Percentiles rank a stretch among this genome's conserved stretches.
Evolutionary conservation across 2,888 invertebrate species (phyloP).

Genomic region (Neelides folsomi): DNA sequence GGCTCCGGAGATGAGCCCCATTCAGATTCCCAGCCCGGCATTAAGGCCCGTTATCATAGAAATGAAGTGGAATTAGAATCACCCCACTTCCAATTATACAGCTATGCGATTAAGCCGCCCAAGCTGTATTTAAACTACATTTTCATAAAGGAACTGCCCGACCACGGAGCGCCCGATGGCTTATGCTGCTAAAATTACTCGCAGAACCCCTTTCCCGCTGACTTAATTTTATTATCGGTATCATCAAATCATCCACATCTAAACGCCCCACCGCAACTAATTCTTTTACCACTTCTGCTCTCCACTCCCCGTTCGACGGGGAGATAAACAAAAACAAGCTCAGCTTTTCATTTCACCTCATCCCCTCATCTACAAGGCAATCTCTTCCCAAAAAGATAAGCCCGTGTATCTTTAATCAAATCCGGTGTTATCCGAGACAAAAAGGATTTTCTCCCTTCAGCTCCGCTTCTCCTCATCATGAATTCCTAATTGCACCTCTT

Average conservation of each 20-base stretch:
- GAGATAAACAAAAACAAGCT: too few species aligned
- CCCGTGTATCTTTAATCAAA: not conserved
- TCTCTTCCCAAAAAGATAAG: too few species aligned
- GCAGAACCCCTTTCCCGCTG: conserved; percentile 19
- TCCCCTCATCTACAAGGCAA: too few species aligned
- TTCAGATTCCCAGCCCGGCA: conserved; percentile 6
- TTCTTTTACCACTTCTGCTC: conserved; percentile 19
- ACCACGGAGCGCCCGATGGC: conserved; percentile 5
- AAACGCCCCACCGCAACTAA: conserved; percentile 30
- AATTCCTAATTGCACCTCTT: too few species aligned
- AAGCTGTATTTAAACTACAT: conserved; percentile 26
- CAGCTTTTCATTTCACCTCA: too few species aligned
- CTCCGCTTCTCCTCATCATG: too few species aligned
- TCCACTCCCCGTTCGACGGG: too few species aligned
- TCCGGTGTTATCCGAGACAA: not conserved
- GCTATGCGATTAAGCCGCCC: conserved; percentile 18
- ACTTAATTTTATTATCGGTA: conserved; percentile 29
- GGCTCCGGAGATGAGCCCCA: not conserved
- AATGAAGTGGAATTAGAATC: conserved; percentile 31
- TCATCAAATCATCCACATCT: conserved; percentile 30
- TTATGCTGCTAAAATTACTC: conserved; percentile 9
- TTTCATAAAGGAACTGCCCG: conserved; percentile 18
- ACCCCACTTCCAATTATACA: conserved; percentile 29
- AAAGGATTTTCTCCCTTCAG: too few species aligned
- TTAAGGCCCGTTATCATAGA: conserved; percentile 21